These are phyloP conservation scores for Tenthredo scrophulariae DNA, from an alignment of 2,888 invertebrate genomes.

Conservation along the genomic window DNA sequence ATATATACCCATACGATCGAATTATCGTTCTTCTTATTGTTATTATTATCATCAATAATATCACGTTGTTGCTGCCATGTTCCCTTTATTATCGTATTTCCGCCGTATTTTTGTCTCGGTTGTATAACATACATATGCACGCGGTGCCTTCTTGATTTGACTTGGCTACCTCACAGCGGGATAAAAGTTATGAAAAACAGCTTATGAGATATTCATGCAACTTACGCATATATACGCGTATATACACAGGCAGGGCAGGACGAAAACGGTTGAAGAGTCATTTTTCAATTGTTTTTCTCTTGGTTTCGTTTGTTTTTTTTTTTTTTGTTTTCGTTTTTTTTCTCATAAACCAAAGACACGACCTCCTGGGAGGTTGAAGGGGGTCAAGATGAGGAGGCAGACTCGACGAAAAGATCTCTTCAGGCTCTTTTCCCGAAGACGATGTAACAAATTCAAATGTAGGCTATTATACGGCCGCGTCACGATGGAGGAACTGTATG, in stretches of 20 bases:
- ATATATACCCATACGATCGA: neutral
- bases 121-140: constrained; percentile 36
- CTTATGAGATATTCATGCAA: constrained; percentile 61
- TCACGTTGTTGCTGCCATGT: neutral
- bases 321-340: no score
- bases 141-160: constrained; percentile 61
- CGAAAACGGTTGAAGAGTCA: constrained; percentile 37
- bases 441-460: constrained; percentile 48
- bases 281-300: constrained; percentile 23
- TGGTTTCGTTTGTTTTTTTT: neutral
- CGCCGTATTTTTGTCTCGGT: constrained; percentile 58
- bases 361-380: constrained; percentile 14
- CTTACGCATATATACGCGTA: neutral
- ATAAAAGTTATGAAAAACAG: constrained; percentile 51
- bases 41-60: neutral
- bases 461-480: constrained; percentile 35
- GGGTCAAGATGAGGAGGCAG: constrained; percentile 20
- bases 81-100: neutral
- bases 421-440: constrained; percentile 5
- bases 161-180: constrained; percentile 54
- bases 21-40: neutral
- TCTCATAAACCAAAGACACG: constrained; percentile 16
- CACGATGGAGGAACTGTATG: constrained; percentile 24
- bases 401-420: constrained; percentile 4
- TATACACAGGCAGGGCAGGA: neutral